These are phyloP conservation scores for Drosophila grimshawi DNA, from an alignment of 1,140 invertebrate genomes.

Conservation along the genomic window DNA sequence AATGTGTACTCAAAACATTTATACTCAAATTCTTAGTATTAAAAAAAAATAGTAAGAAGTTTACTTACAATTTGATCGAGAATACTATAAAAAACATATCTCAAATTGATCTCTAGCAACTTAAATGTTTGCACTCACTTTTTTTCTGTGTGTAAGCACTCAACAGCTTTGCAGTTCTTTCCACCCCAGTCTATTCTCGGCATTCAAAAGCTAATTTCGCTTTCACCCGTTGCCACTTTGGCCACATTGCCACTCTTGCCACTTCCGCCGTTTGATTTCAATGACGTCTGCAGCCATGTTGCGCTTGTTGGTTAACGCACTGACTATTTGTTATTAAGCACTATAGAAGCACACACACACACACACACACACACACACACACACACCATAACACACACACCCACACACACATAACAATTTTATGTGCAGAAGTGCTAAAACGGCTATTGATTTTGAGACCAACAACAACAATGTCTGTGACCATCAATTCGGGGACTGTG, in stretches of 20 bases:
- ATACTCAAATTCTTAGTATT: no score
- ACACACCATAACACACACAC: neutral
- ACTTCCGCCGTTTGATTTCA: constrained; percentile 81
- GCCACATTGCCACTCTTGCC: constrained; percentile 40
- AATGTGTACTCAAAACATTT: no score
- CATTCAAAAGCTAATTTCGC: constrained; percentile 65
- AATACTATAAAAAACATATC: no score
- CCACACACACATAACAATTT: constrained; percentile 6
- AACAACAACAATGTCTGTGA: constrained; percentile 19
- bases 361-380: constrained; percentile 15
- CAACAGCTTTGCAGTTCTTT: neutral
- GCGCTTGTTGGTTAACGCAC: constrained; percentile 29
- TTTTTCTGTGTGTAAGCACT: neutral
- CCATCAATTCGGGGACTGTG: constrained; percentile 29
- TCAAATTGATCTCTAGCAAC: neutral
- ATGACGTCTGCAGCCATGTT: constrained; percentile 52
- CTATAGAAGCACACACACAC: constrained; percentile 14
- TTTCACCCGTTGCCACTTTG: constrained; percentile 10
- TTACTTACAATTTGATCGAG: no score
- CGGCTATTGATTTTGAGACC: constrained; percentile 66
- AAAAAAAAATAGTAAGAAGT: no score
- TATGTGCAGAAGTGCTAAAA: constrained; percentile 13
- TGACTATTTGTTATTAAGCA: constrained; percentile 41
- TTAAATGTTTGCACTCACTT: no score
- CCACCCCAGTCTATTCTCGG: constrained; percentile 10